Percentiles rank a stretch among this genome's conserved stretches.
Evolutionary conservation across 2,888 invertebrate genomes (phyloP).

Genomic region (Ectemnius lituratus): DNA sequence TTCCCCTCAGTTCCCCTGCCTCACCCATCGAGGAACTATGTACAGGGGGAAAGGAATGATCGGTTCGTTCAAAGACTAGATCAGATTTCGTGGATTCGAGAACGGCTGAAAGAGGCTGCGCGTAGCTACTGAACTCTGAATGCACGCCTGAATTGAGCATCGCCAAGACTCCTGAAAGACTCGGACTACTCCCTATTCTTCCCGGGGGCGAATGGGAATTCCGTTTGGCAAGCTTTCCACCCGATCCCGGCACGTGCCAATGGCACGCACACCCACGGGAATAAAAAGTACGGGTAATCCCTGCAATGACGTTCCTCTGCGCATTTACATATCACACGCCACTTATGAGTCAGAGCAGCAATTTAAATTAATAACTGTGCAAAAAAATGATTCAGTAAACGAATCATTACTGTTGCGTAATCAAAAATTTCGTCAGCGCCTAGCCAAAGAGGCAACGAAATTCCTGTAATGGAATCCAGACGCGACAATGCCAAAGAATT

Average conservation of each 20-base stretch:
- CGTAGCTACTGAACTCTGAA: neutral
- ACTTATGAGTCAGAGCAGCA: conserved; percentile 33
- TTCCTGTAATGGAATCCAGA: too few relatives aligned
- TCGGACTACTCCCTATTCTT: conserved; percentile 47
- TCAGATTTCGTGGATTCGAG: conserved; percentile 7
- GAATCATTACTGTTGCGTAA: neutral
- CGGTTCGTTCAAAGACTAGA: neutral
- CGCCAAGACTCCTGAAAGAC: conserved; percentile 53
- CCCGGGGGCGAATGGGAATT: conserved; percentile 42
- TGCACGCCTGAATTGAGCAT: conserved; percentile 42
- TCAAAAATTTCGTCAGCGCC: neutral
- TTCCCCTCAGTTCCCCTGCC: neutral
- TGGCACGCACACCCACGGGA: conserved; percentile 22
- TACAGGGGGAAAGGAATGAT: neutral
- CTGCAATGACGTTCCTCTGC: conserved; percentile 33
- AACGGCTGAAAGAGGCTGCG: neutral
- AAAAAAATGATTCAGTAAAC: too few relatives aligned
- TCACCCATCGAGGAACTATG: too few relatives aligned
- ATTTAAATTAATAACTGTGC: too few relatives aligned
- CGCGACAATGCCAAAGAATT: too few relatives aligned
- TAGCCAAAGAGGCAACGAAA: too few relatives aligned
- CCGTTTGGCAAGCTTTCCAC: conserved; percentile 52
- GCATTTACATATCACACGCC: conserved; percentile 44
- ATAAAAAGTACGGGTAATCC: conserved; percentile 36
- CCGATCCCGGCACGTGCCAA: conserved; percentile 41